Base-by-base conservation (phyloP, 2,797 vertebrate genomes). In the Myoxocephalus aenaeus region DNA sequence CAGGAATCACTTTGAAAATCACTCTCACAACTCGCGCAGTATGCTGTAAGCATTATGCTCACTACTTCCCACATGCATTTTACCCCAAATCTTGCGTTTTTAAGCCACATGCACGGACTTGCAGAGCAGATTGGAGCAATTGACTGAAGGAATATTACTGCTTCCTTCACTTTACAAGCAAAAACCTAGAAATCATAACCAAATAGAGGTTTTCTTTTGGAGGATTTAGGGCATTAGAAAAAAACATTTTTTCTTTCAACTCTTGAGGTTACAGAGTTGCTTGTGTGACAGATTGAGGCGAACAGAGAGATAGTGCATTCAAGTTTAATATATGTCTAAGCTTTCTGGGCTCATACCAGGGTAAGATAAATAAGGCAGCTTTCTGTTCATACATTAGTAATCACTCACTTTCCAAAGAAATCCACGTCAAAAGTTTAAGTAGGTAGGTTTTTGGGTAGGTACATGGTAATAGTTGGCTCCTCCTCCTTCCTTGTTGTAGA, bases 271-370 rank as follows among this genome's bases (percentile, higher is more conserved):
- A 62, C 62, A 77, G 72, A 22, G 51, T 63, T 59, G 51, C 54
- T 56, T 69, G 72, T 78, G 71, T 64, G 84, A 90, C 80, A 90
- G 79, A 77, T 71, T 46, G 70, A 85, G 67, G 64, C 73, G 70
- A 80, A 73, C 61, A 73, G 62, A 64, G 76, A 84, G 53, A 86
- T 51, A 79, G 75, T 54, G 48, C 74, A 75, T 79, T 81, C 69
- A 82, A 88, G 76, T 86, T 90, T 77, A 79, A 87, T 86, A 72
- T 76, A 84, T 67, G 66, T 80, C 72, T 88, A 36, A 67, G 74
- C 59, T 61, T 61, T 69, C 59, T 73, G 42, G 73, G 70, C 81
- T 83, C 79, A 79, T 50, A 32, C 44, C 4, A 29, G 86, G 48
- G 82, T 61, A 65, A 77, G 72, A 86, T 56, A 73, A 80, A 86